Percentiles rank a stretch among this genome's conserved stretches.
These are phyloP conservation scores for Tenodera sinensis DNA, from an alignment of 2,888 invertebrate genomes.

Conservation along the genomic window DNA sequence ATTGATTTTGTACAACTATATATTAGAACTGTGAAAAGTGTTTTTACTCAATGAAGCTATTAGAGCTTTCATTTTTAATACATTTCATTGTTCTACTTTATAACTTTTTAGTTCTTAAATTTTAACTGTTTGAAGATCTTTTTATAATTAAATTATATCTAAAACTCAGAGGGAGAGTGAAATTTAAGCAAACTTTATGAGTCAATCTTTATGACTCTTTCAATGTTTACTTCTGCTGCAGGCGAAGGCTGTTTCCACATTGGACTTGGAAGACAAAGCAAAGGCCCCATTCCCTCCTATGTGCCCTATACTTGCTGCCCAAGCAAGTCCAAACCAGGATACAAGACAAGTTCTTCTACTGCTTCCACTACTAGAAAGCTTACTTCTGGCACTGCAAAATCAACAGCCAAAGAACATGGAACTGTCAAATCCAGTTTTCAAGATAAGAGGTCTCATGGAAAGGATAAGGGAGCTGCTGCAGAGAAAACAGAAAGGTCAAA, in stretches of 20 bases:
- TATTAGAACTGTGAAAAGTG: background rate
- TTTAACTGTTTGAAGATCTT: background rate
- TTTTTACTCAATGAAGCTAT: background rate
- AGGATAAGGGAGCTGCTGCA: constrained; percentile 30
- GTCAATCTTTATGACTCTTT: constrained; percentile 50
- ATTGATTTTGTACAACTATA: background rate
- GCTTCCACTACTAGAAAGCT: constrained; percentile 37
- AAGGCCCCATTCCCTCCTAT: constrained; percentile 70
- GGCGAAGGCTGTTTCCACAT: constrained; percentile 97
- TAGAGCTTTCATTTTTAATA: background rate
- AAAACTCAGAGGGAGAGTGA: background rate
- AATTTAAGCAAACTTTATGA: background rate
- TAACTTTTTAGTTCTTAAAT: background rate
- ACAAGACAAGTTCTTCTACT: constrained; percentile 57
- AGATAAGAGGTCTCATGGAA: constrained; percentile 5
- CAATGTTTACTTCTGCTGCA: constrained; percentile 74
- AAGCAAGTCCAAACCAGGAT: constrained; percentile 73
- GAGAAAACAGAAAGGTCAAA: constrained; percentile 52
- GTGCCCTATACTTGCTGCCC: constrained; percentile 93
- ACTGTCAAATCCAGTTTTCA: background rate
- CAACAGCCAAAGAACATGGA: background rate
- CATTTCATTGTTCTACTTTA: background rate
- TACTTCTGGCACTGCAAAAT: constrained; percentile 39
- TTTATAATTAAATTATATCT: background rate
- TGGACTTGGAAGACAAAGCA: constrained; percentile 85